phyloP scores from a whole-genome alignment of 1,140 invertebrate species.

The Cepaea nemoralis region DNA sequence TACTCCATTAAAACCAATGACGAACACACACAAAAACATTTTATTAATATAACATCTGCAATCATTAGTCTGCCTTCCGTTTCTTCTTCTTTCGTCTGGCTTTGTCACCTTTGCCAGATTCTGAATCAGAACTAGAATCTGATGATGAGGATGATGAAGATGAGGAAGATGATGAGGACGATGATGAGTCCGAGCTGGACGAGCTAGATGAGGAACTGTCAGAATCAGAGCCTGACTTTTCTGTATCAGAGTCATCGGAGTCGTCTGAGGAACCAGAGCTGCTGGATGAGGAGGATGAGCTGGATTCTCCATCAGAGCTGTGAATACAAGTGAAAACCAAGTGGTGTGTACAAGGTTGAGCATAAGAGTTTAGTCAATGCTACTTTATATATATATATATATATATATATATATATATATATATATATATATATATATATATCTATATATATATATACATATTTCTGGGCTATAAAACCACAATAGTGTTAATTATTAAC shows the following conservation, averaged over 20 bases:
- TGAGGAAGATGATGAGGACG: slow-evolving; percentile 11
- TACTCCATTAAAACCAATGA: no score
- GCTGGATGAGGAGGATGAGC: slow-evolving; percentile 14
- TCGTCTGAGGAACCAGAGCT: neutral
- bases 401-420: no score
- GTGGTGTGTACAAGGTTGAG: no score
- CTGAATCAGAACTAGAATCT: slow-evolving; percentile 13
- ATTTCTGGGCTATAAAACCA: no score
- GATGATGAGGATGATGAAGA: slow-evolving; percentile 9
- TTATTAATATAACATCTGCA: neutral
- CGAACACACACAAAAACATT: no score
- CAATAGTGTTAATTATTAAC: no score
- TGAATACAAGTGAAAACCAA: no score
- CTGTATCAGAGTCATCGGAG: neutral
- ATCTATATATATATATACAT: no score
- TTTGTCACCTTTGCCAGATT: neutral
- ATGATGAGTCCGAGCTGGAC: neutral
- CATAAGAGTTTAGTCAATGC: no score
- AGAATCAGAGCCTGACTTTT: neutral
- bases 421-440: no score
- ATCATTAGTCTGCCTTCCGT: neutral
- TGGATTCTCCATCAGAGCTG: slow-evolving; percentile 25
- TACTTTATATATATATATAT: no score
- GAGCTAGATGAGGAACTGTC: neutral
- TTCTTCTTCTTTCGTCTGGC: neutral